A percentile compares a stretch with the other conserved stretches of the same genome.
These are phyloP conservation scores for Epinephelus moara DNA, from an alignment of 2,113 vertebrate genomes.

Conservation along the genomic window DNA sequence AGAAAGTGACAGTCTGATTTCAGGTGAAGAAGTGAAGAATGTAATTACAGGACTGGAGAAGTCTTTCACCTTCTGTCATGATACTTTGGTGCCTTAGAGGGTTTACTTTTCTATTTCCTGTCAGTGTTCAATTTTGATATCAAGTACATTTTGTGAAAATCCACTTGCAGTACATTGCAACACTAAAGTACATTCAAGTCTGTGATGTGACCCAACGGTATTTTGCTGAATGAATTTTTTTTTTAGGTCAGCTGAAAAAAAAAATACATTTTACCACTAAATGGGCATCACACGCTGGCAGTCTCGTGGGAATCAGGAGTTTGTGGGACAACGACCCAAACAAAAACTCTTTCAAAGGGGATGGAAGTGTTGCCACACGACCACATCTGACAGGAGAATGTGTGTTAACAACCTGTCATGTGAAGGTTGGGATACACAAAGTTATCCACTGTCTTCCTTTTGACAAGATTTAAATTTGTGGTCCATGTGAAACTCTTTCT, in stretches of 20 bases:
- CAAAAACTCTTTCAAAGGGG: conserved; percentile 3
- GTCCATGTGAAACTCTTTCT: conserved; percentile 49
- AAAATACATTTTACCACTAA: background rate
- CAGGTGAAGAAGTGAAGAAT: conserved; percentile 47
- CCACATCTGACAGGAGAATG: conserved; percentile 34
- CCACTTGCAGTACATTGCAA: background rate
- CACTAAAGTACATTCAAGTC: background rate
- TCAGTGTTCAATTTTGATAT: conserved; percentile 18
- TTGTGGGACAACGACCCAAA: conserved; percentile 14
- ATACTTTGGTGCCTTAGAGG: conserved; percentile 30
- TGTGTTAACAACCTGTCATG: conserved; percentile 15
- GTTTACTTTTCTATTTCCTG: conserved; percentile 24
- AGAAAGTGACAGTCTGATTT: conserved; percentile 49
- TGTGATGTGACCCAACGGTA: background rate
- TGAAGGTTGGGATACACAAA: conserved; percentile 11
- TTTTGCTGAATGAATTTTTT: background rate
- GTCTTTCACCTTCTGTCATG: conserved; percentile 40
- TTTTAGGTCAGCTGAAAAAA: background rate
- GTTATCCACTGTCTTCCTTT: conserved; percentile 16
- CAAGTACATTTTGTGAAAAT: conserved; percentile 26
- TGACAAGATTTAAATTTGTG: conserved; percentile 37
- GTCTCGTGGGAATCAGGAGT: background rate
- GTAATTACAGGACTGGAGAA: conserved; percentile 43
- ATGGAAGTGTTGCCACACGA: conserved; percentile 46
- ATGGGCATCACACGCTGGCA: background rate